Percentiles rank a stretch among this genome's conserved stretches.
phyloP scores from a whole-genome alignment of 2,113 vertebrate genomes.

The Geococcyx californianus region DNA sequence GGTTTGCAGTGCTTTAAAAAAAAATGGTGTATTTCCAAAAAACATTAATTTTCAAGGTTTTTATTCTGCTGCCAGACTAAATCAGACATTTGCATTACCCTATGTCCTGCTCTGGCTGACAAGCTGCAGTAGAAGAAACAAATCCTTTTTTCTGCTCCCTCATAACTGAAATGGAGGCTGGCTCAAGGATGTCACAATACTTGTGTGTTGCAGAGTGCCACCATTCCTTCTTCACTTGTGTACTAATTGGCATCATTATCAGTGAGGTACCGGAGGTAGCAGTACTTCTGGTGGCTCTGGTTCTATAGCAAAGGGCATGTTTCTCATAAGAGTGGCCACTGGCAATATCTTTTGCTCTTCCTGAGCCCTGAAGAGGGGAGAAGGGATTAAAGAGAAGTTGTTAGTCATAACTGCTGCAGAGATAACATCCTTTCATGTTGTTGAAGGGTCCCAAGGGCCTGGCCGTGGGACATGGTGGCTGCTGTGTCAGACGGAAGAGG shows the following conservation, averaged over 20 bases:
- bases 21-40: not conserved
- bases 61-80: conserved; percentile 49
- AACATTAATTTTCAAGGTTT: not conserved
- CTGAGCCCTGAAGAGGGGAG: not conserved
- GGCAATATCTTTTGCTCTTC: not conserved
- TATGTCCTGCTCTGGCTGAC: not conserved
- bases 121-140: not conserved
- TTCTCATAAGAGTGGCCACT: not conserved
- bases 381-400: not conserved
- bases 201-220: not conserved
- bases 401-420: not conserved
- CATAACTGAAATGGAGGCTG: not conserved
- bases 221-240: not conserved
- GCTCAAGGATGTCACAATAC: not conserved
- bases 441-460: conserved; percentile 75
- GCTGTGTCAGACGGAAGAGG: conserved; percentile 92
- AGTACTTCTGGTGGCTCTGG: not conserved
- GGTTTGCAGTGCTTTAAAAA: not conserved
- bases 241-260: not conserved
- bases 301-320: not conserved
- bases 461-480: conserved; percentile 91
- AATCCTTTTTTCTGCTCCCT: not conserved
- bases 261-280: too few species aligned
- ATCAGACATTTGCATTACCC: not conserved
- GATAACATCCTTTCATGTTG: conserved; percentile 35